phyloP scores from a whole-genome alignment of 2,113 vertebrate species.

The Pyrgilauda ruficollis region DNA sequence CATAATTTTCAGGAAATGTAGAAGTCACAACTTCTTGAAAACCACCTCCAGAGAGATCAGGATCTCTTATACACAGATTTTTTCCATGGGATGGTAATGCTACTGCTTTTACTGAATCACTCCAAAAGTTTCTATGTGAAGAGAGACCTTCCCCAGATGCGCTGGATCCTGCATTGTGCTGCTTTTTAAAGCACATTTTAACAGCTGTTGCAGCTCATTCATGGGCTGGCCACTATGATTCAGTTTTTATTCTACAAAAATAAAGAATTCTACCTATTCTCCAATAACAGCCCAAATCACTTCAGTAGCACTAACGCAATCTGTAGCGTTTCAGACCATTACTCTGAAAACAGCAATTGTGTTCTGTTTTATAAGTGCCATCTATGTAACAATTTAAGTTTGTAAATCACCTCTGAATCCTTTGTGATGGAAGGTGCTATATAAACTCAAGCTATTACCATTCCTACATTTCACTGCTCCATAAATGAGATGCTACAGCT shows the following conservation, averaged over 20 bases:
- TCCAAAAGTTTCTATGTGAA: background rate
- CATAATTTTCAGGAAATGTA: background rate
- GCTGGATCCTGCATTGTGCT: background rate
- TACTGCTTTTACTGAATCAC: background rate
- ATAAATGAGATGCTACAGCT: constrained; percentile 21
- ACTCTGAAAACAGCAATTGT: constrained; percentile 28
- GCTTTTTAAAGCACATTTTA: background rate
- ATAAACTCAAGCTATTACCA: constrained; percentile 38
- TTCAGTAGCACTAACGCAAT: constrained; percentile 15
- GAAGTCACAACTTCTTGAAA: background rate
- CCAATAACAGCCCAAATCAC: background rate
- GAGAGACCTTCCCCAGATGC: background rate
- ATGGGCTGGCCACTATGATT: background rate
- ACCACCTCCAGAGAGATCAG: background rate
- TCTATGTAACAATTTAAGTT: constrained; percentile 49
- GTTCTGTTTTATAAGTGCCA: constrained; percentile 38
- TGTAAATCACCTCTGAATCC: constrained; percentile 55
- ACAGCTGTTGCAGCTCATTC: background rate
- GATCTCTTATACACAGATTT: background rate
- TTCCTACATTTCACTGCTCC: constrained; percentile 36
- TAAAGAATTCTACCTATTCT: constrained; percentile 25
- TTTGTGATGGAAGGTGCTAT: constrained; percentile 36
- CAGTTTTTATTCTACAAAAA: constrained; percentile 4
- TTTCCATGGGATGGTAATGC: background rate
- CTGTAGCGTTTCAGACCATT: constrained; percentile 38